Evolutionary conservation across 2,888 invertebrate genomes (phyloP).

Genomic region (Synergus itoensis): DNA sequence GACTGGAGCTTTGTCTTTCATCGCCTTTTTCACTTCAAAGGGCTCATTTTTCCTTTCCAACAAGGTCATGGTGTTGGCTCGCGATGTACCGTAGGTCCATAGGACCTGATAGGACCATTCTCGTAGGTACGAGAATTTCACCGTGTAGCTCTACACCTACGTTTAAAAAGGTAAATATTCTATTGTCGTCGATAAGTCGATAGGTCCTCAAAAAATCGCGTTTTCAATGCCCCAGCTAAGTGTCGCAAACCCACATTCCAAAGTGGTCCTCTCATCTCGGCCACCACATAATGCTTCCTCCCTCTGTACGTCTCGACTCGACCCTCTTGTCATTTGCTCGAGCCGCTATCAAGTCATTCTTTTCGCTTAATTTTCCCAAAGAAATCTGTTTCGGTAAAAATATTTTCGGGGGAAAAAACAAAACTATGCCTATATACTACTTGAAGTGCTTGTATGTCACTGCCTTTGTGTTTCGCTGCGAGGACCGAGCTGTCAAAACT

Average conservation of each 20-base stretch:
- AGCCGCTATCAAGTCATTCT: not conserved
- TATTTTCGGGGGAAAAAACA: not conserved
- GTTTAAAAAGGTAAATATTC: conserved; percentile 58
- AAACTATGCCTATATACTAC: conserved; percentile 8
- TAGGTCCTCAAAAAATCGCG: conserved; percentile 12
- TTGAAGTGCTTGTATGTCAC: conserved; percentile 46
- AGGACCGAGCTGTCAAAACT: conserved; percentile 64
- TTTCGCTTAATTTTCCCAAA: not conserved
- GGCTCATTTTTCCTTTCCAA: conserved; percentile 45
- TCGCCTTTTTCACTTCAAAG: conserved; percentile 23
- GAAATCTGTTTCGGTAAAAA: not conserved
- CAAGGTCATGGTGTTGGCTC: conserved; percentile 65
- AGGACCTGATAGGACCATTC: too few species aligned
- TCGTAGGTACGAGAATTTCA: conserved; percentile 57
- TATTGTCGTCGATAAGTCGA: conserved; percentile 3
- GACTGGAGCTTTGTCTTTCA: conserved; percentile 40
- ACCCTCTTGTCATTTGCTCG: conserved; percentile 28
- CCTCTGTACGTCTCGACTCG: conserved; percentile 32
- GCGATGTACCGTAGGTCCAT: conserved; percentile 67
- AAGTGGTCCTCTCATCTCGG: conserved; percentile 44
- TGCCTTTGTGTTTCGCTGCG: conserved; percentile 62
- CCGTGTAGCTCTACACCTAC: conserved; percentile 55
- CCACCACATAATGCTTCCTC: conserved; percentile 36
- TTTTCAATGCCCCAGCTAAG: not conserved
- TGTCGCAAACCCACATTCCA: conserved; percentile 36